Evolutionary conservation across 2,797 vertebrate species (phyloP).

Genomic region (Glossophaga mutica): DNA sequence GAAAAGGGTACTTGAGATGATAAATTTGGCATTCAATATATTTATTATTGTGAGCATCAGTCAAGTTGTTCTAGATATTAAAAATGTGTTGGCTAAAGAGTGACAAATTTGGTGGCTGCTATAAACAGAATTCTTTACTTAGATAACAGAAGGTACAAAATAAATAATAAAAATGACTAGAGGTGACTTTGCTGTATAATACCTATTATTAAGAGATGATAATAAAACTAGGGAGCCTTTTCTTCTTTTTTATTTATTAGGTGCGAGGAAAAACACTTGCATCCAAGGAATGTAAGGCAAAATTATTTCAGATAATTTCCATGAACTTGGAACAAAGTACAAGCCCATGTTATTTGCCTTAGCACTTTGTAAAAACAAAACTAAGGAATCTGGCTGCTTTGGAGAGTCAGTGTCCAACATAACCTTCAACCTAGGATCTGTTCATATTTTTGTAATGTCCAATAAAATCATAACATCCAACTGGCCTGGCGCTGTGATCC

Average conservation of each 20-base stretch:
- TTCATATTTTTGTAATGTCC: neutral
- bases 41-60: neutral
- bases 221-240: neutral
- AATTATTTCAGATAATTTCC: neutral
- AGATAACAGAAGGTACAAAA: neutral
- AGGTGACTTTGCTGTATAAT: neutral
- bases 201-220: conserved; percentile 7
- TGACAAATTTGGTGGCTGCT: neutral
- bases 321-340: neutral
- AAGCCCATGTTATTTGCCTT: neutral
- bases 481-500: neutral
- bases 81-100: conserved; percentile 1
- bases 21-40: conserved; percentile 15
- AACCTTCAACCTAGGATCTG: neutral
- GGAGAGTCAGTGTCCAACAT: neutral
- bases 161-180: neutral
- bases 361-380: conserved; percentile 23
- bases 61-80: conserved; percentile 27
- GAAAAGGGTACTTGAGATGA: neutral
- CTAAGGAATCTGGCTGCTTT: neutral
- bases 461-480: neutral
- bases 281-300: neutral
- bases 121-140: conserved; percentile 33
- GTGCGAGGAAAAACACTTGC: neutral
- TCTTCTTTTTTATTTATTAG: neutral